Conservation (phyloP, 2,888 invertebrate genomes). For the Taphrorychus bicolor region DNA sequence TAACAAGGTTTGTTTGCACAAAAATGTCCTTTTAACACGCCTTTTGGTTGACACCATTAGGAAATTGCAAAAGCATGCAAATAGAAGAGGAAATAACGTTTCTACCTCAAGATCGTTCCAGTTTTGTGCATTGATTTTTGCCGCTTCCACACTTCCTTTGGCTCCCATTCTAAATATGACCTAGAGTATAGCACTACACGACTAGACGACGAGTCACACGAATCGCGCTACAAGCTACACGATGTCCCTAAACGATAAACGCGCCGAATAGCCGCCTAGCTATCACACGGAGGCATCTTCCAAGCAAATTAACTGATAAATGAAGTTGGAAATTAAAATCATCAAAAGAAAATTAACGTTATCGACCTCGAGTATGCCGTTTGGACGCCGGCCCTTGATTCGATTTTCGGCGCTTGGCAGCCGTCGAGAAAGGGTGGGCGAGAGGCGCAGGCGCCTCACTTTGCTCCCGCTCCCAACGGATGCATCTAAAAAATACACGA, state of each 20-base stretch:
- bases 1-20: constrained; percentile 10
- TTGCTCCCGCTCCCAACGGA: constrained; percentile 1
- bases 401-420: constrained; percentile 20
- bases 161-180: constrained; percentile 69
- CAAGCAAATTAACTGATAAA: constrained; percentile 8
- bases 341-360: constrained; percentile 19
- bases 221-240: not conserved
- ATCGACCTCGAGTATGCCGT: constrained; percentile 9
- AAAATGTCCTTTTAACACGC: not conserved
- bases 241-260: constrained; percentile 1
- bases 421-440: not conserved
- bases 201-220: not conserved
- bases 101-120: constrained; percentile 78
- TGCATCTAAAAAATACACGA: constrained; percentile 19
- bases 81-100: not conserved
- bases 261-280: not conserved
- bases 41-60: not conserved
- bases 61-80: not conserved
- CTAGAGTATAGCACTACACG: not conserved
- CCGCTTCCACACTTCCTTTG: constrained; percentile 83
- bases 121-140: constrained; percentile 80
- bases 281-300: constrained; percentile 1
- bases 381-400: constrained; percentile 15
- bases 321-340: constrained; percentile 12
- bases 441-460: constrained; percentile 6